Evolutionary conservation across 92 coral and sea anemone species (phyloP).

Genomic region (Desmophyllum pertusum): DNA sequence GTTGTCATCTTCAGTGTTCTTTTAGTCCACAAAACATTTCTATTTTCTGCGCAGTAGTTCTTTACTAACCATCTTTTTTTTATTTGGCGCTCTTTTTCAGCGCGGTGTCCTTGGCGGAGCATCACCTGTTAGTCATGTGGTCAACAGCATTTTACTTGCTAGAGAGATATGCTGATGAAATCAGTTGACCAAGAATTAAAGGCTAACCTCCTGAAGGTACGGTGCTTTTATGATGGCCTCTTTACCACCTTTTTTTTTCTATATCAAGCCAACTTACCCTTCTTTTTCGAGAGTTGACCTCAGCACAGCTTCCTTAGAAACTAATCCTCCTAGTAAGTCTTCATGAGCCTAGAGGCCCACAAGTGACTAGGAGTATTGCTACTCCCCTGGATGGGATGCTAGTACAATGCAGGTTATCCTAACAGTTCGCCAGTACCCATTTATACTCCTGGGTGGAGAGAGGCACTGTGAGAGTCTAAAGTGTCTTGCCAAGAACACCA

Average conservation of each 20-base stretch:
- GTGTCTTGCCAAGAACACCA: too few relatives aligned
- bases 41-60: neutral
- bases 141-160: slow-evolving; percentile 84
- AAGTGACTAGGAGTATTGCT: too few relatives aligned
- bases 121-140: slow-evolving; percentile 90
- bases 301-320: too few relatives aligned
- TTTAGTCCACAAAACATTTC: neutral
- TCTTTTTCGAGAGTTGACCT: neutral
- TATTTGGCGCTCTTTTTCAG: slow-evolving; percentile 30
- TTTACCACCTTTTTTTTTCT: neutral
- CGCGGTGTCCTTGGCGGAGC: slow-evolving; percentile 90
- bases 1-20: neutral
- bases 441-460: too few relatives aligned
- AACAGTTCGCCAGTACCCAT: too few relatives aligned
- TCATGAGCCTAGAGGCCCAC: too few relatives aligned
- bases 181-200: slow-evolving; percentile 87
- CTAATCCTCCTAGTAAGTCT: too few relatives aligned
- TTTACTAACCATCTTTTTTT: too few relatives aligned
- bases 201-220: slow-evolving; percentile 87
- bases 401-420: too few relatives aligned
- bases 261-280: neutral
- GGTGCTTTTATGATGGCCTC: neutral
- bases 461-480: too few relatives aligned
- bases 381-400: too few relatives aligned
- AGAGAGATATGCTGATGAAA: slow-evolving; percentile 93